Base-by-base conservation (phyloP, 1,140 invertebrate genomes). In the Formica selysi region DNA sequence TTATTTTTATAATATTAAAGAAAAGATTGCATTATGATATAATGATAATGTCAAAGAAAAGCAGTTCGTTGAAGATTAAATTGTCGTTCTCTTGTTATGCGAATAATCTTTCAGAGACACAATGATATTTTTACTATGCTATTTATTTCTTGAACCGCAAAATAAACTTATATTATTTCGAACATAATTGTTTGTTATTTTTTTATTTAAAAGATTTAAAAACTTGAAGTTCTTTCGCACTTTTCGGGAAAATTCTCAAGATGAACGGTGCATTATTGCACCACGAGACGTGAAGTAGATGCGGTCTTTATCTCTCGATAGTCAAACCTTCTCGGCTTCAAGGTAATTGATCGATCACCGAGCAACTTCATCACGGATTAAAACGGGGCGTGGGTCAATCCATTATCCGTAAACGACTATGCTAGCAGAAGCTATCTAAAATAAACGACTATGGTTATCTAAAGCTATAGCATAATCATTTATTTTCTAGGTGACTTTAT, bases 281-380 rank as follows among this genome's bases (percentile, higher is more conserved):
- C n/a, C 32, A 29, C 48, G 32, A 41, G 76, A 61, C 44, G 67
- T 44, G 54, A 81, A 19, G 54, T 80, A 61, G 79, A 81, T 65
- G 36, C 54, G 51, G 54, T 73, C 54, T 29, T 83, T 83, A 83
- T 83, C 79, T 68, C 26, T 16, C 65, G 67, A 81, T 73, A 71
- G 67, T 81, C 67, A 44, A 81, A 44, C 79, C 51, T 59, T 44
- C 79, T 73, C 41, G 67, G 38, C 41, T 83, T 13, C 13, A 70
- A 71, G 67, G 22, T 83, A 83, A 83, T 83, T 83, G 79, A 83
- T 83, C 79, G 79, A 83, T 83, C 79, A 83, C 68, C 68, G 54
- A 13, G 68, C 38, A 74, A 61, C 79, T 73, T 83, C 79, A 62
- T 83, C 68, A 59, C 26, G 68, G 68, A 73, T 83, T 83, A 83